Evolutionary conservation across 2,888 invertebrate genomes (phyloP).

Genomic region (Xylota segnis): DNA sequence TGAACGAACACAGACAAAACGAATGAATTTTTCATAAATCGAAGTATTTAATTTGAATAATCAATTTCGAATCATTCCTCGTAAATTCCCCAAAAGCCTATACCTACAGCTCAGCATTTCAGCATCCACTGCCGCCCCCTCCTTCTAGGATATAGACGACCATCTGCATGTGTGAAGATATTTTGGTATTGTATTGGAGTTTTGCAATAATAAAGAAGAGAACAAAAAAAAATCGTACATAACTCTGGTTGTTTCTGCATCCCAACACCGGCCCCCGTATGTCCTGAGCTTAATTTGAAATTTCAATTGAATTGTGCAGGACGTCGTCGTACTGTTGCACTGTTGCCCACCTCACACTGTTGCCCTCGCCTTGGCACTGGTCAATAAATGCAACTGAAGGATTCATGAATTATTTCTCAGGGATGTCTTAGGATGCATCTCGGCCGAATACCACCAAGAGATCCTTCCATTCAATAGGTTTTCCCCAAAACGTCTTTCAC

Average conservation of each 20-base stretch:
- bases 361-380: constrained; percentile 22
- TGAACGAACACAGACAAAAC: constrained; percentile 27
- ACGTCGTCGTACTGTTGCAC: constrained; percentile 33
- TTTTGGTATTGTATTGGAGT: constrained; percentile 60
- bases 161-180: constrained; percentile 42
- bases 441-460: constrained; percentile 12
- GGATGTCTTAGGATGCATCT: constrained; percentile 65
- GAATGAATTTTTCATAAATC: constrained; percentile 70
- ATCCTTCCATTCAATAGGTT: constrained; percentile 63
- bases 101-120: constrained; percentile 30
- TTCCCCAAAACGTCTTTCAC: constrained; percentile 64
- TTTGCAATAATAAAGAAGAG: constrained; percentile 48
- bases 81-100: constrained; percentile 45
- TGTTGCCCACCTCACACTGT: constrained; percentile 54
- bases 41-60: constrained; percentile 72
- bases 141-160: not conserved
- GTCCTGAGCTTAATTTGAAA: constrained; percentile 39
- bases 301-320: constrained; percentile 67
- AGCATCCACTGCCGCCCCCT: not conserved
- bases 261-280: not conserved
- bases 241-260: constrained; percentile 9
- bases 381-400: constrained; percentile 68
- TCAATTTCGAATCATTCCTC: constrained; percentile 56
- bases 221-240: not conserved
- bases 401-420: constrained; percentile 72